Base-by-base conservation (phyloP, 2,797 vertebrate species). In the Cyclura pinguis region DNA sequence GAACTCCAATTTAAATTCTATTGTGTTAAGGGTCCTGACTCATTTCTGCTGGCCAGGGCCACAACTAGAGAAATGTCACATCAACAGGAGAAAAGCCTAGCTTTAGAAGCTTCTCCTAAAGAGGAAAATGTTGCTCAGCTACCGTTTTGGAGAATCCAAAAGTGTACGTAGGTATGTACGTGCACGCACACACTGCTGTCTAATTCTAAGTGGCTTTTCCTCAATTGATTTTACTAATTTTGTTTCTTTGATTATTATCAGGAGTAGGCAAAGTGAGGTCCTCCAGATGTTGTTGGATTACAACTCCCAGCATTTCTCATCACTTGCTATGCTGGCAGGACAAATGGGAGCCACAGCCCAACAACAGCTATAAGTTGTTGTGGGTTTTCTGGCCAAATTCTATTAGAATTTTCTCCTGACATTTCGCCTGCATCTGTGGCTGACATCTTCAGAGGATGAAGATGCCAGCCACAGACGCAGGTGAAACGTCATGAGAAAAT, bases 161-260 rank as follows among this genome's bases (percentile, higher is more conserved):
- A 13, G 22, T 50, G 7, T 27, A 13, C 4, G 42, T 47, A 4
- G 42, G 42, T 18, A 20, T 1, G 1, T 5, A 9, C 0, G 13
- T 1, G 8, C 9, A 38, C 13, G 1, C 76, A 76, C 42, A 78
- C 24, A 78, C 2, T 24, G 8, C 55, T 82, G 32, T 20, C 55
- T 35, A 50, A 24, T 50, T 78, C 47, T 78, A 35, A 9, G 16
- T n/a, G 57, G n/a, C 7, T 55, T 55, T 59, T 81, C 32, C 59
- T 82, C 32, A 20, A 22, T 35, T 57, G 29, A 52, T n/a, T 52
- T 18, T 6, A 35, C n/a, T 82, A n/a, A 24, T 62, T 35, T 74
- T 3, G 74, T 82, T 82, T 35, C 4, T 10, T 62, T 59, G 8
- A 24, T 62, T 67, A 67, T 67, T 27, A 67, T 67, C 64, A 67